These are phyloP conservation scores for Willowsia nigromaculata DNA, from an alignment of 2,888 invertebrate species.

Conservation along the genomic window DNA sequence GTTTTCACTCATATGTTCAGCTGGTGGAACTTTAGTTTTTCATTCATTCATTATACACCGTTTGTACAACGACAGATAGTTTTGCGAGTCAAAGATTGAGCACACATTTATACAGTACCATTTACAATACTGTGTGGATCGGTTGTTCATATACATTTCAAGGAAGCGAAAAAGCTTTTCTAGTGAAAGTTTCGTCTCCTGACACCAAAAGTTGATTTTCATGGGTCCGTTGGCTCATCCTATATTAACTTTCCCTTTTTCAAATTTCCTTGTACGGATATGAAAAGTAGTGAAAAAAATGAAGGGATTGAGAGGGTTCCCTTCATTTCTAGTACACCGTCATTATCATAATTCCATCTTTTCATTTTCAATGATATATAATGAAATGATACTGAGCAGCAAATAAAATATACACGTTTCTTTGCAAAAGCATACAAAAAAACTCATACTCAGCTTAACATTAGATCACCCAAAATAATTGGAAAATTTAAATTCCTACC, in stretches of 20 bases:
- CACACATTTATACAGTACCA: background rate
- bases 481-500: too few relatives aligned
- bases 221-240: conserved; percentile 18
- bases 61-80: too few relatives aligned
- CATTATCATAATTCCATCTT: background rate
- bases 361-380: background rate
- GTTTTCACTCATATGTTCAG: too few relatives aligned
- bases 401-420: background rate
- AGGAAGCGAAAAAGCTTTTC: conserved; percentile 11
- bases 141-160: background rate
- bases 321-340: background rate
- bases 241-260: conserved; percentile 39
- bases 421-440: background rate
- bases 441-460: background rate
- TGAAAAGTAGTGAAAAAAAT: background rate
- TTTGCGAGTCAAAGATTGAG: background rate
- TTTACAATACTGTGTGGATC: background rate
- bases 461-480: background rate
- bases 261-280: background rate
- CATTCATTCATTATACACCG: too few relatives aligned
- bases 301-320: background rate
- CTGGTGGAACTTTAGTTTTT: too few relatives aligned
- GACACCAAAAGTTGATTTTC: conserved; percentile 37
- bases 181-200: conserved; percentile 35
- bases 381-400: background rate